Percentiles rank a stretch among this genome's conserved stretches.
phyloP scores from a whole-genome alignment of 92 coral and sea anemone species.

The Palythoa grandiflora region DNA sequence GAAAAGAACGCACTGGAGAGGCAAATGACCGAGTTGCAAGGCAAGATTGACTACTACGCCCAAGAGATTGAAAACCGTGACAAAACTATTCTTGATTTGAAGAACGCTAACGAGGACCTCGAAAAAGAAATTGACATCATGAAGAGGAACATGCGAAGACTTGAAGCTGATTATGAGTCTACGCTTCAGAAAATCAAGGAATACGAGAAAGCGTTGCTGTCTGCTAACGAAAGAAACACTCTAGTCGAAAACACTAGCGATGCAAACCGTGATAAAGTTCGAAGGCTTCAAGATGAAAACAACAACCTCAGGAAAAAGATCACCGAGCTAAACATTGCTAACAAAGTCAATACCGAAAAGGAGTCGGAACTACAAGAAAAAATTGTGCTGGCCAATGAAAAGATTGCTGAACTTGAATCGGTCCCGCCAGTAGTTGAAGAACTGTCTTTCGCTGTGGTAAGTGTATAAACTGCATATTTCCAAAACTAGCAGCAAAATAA shows the following conservation, averaged over 20 bases:
- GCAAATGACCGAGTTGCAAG: conserved; percentile 87
- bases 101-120: conserved; percentile 75
- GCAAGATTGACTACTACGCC: conserved; percentile 81
- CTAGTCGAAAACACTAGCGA: conserved; percentile 90
- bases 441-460: conserved; percentile 46
- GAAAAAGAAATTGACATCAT: conserved; percentile 89
- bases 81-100: conserved; percentile 78
- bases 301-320: conserved; percentile 75
- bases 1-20: conserved; percentile 86
- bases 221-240: conserved; percentile 78
- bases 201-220: conserved; percentile 75
- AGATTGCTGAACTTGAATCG: conserved; percentile 70
- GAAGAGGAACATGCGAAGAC: conserved; percentile 89
- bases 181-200: conserved; percentile 87
- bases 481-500: background rate
- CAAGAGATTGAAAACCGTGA: conserved; percentile 91
- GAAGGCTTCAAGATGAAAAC: conserved; percentile 91
- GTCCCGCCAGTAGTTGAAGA: conserved; percentile 66
- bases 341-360: conserved; percentile 77
- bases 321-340: conserved; percentile 79
- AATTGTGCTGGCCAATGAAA: conserved; percentile 76
- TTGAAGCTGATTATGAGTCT: conserved; percentile 90
- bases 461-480: background rate
- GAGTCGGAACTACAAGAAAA: conserved; percentile 84
- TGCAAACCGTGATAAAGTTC: conserved; percentile 83